Percentiles rank a stretch among this genome's conserved stretches.
Conservation (phyloP, 2,113 vertebrate genomes). For the Fregetta grallaria region DNA sequence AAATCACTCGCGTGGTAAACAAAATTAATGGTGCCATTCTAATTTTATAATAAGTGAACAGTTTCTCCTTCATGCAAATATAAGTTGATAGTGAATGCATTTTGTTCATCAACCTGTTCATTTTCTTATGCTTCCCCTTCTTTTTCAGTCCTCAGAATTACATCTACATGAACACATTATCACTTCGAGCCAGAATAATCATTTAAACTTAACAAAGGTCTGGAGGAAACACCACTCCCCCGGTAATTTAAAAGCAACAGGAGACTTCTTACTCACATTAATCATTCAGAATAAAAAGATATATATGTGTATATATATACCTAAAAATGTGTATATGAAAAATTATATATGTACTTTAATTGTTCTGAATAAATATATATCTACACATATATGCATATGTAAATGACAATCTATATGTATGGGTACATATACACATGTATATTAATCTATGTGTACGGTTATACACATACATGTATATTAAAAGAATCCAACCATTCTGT, state of each 20-base stretch:
- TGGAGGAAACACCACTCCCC: neutral
- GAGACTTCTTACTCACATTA: neutral
- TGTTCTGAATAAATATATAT: neutral
- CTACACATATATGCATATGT: neutral
- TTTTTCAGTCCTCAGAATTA: neutral
- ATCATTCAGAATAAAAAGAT: neutral
- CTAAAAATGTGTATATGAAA: neutral
- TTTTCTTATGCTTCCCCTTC: neutral
- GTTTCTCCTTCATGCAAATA: conserved; percentile 37
- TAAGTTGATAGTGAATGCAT: neutral
- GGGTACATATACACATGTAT: neutral
- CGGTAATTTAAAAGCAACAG: neutral
- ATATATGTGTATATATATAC: neutral
- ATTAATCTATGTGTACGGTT: neutral
- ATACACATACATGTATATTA: neutral
- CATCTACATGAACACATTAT: neutral
- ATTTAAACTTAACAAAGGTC: neutral
- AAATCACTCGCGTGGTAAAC: neutral
- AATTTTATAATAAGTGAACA: conserved; percentile 6
- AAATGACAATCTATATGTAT: neutral
- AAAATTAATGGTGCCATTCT: conserved; percentile 39
- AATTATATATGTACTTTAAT: neutral
- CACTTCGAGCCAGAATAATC: neutral
- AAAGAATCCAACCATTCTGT: neutral
- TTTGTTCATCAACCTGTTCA: neutral